A percentile compares a stretch with the other conserved stretches of the same genome.
These are phyloP conservation scores for Endomychus coccineus DNA, from an alignment of 2,888 invertebrate species.

Conservation along the genomic window DNA sequence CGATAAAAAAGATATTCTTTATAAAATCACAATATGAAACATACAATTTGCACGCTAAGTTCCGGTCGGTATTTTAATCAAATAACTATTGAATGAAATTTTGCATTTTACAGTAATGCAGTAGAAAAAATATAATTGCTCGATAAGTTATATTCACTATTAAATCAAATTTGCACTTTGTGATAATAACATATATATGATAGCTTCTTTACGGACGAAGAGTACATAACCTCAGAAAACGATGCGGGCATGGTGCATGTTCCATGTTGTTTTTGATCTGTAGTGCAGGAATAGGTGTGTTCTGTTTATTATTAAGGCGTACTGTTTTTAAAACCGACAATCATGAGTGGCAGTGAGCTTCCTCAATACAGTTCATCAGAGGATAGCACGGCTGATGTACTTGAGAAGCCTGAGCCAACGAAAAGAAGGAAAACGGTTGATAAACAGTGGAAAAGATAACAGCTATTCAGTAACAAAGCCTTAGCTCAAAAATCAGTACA, in stretches of 20 bases:
- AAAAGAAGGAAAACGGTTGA: constrained; percentile 5
- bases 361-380: constrained; percentile 6
- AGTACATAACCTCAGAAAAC: constrained; percentile 2
- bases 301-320: too few species aligned
- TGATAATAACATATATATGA: neutral
- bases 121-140: too few species aligned
- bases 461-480: constrained; percentile 4
- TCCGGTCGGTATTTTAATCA: too few species aligned
- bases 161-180: too few species aligned
- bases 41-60: too few species aligned
- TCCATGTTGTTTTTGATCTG: neutral
- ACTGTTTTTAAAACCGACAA: constrained; percentile 5
- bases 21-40: too few species aligned
- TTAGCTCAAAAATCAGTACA: constrained; percentile 4
- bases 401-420: neutral
- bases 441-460: constrained; percentile 5
- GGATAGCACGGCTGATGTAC: constrained; percentile 1
- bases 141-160: too few species aligned
- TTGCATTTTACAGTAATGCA: too few species aligned
- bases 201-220: neutral
- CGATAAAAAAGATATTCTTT: too few species aligned
- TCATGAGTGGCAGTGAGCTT: constrained; percentile 3
- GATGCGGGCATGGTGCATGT: constrained; percentile 1
- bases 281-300: neutral
- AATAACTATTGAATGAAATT: too few species aligned